Evolutionary conservation across 2,113 vertebrate species (phyloP), one percentile per base, ranked within the genome.

Genomic region (Ia io): DNA sequence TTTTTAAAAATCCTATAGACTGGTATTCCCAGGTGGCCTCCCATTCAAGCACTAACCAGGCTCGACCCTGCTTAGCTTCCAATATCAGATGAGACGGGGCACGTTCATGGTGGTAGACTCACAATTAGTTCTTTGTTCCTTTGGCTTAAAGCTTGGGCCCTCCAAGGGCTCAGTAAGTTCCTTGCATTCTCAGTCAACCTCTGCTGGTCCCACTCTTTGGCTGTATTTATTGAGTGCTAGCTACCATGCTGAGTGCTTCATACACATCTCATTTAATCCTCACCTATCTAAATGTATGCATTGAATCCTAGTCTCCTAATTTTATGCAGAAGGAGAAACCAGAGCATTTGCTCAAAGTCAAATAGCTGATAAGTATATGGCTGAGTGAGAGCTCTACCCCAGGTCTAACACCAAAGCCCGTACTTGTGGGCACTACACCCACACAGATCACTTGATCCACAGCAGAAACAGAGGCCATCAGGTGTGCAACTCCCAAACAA

Each of bases 91-190:
- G 44, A 76, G 73, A 76, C 14, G 8, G 71, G 73, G 42, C 14
- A 6, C 3, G 8, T 44, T 74, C 73, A 32, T 16, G 14, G 73
- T 4, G 9, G 28, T 47, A 49, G 73, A 76, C 28, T 44, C 6
- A 67, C 32, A 67, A 63, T 83, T 71, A 65, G 44, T 6, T 82
- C 74, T 95, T 89, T 91, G 76, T 94, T 77, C 83, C 77, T 93
- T 61, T 88, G 89, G 63, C 80, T 84, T 71, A 67, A 44, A 84
- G 49, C 30, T 35, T 37, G 49, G 74, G 32, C 6, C 47, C 56
- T 35, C 78, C 25, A 18, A 42, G n/a, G 77, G 47, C 85, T 88
- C 71, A 77, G 9, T 49, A 69, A 63, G 63, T 49, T 73, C 30
- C 63, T 17, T 13, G 22, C 65, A 74, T 84, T 88, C 88, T 73